phyloP scores from a whole-genome alignment of 2,113 vertebrate species.

The Corythaeola cristata region DNA sequence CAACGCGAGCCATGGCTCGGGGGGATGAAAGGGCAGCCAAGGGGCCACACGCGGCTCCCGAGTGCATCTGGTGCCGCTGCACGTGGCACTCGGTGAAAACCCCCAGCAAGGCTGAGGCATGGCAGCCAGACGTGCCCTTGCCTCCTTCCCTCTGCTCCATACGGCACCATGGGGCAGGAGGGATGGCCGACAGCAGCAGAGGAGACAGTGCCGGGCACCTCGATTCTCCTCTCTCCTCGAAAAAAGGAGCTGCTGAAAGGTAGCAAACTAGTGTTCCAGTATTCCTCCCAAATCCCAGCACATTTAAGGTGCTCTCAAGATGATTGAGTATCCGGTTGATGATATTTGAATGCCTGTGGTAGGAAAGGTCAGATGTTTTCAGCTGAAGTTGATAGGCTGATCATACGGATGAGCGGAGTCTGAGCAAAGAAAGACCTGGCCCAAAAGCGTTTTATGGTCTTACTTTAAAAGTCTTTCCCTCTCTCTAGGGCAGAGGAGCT shows the following conservation, averaged over 20 bases:
- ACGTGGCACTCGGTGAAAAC: background rate
- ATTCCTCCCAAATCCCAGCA: background rate
- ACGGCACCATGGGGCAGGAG: accelerated
- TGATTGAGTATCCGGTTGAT: background rate
- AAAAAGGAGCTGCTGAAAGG: background rate
- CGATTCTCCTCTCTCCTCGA: background rate
- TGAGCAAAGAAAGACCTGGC: background rate
- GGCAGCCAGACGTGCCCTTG: background rate
- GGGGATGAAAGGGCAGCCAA: background rate
- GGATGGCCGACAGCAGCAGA: background rate
- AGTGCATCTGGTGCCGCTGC: background rate
- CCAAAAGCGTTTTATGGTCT: too few species aligned
- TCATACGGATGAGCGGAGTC: background rate
- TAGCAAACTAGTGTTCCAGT: background rate
- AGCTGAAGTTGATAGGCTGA: background rate
- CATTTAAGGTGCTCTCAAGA: background rate
- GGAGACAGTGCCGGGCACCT: background rate
- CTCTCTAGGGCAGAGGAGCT: background rate
- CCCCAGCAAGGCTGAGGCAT: background rate
- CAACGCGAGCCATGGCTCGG: background rate
- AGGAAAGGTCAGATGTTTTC: background rate
- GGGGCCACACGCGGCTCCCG: background rate
- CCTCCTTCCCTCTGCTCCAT: background rate
- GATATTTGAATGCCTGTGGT: background rate
- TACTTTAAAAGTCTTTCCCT: background rate